Evolutionary conservation across 2,888 invertebrate genomes (phyloP).

Genomic region (Bombylius major): DNA sequence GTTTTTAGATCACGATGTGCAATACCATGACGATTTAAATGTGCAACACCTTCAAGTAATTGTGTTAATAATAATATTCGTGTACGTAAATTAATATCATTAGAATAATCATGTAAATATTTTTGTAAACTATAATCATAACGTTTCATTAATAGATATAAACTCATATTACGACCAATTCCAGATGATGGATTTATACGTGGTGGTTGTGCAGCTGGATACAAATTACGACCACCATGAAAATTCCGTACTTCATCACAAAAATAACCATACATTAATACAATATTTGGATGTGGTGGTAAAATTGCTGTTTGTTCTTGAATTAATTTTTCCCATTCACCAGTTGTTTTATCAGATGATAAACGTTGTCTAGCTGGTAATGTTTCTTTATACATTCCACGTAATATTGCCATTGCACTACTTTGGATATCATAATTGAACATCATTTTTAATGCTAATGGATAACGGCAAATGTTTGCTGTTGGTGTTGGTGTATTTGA

Average conservation of each 20-base stretch:
- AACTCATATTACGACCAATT: constrained; percentile 70
- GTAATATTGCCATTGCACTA: constrained; percentile 60
- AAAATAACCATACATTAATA: constrained; percentile 69
- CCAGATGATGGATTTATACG: constrained; percentile 62
- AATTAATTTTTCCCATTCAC: constrained; percentile 45
- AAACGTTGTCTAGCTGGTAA: constrained; percentile 53
- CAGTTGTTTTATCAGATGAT: constrained; percentile 30
- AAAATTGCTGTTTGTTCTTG: constrained; percentile 43
- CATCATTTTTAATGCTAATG: constrained; percentile 80
- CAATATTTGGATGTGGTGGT: constrained; percentile 73
- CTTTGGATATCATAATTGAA: constrained; percentile 81
- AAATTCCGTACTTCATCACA: constrained; percentile 63
- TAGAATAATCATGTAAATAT: constrained; percentile 22
- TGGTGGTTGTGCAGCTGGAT: constrained; percentile 68
- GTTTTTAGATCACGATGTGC: constrained; percentile 73
- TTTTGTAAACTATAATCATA: constrained; percentile 49
- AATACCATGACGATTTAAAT: constrained; percentile 56
- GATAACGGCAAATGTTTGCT: constrained; percentile 35
- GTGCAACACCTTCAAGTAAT: constrained; percentile 64
- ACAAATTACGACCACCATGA: constrained; percentile 45
- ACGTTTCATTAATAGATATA: constrained; percentile 78
- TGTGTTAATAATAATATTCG: constrained; percentile 60
- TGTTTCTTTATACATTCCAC: constrained; percentile 70
- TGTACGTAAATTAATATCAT: constrained; percentile 39
- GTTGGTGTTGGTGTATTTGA: constrained; percentile 10